Evolutionary conservation across 2,888 invertebrate genomes (phyloP).

Genomic region (Silvanus unidentatus): DNA sequence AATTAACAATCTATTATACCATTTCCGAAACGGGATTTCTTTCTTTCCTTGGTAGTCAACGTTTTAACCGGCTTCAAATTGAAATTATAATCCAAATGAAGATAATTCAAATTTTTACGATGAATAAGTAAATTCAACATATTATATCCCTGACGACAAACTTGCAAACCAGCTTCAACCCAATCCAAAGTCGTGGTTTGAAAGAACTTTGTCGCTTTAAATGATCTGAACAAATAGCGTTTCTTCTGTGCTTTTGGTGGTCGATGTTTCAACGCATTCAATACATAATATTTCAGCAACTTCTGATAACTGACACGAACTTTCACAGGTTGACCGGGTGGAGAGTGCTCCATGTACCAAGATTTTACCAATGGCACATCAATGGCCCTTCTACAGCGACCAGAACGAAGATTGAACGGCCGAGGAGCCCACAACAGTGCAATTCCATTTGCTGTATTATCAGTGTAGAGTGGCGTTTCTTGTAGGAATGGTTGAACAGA

Average conservation of each 20-base stretch:
- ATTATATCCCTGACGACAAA: conserved; percentile 98
- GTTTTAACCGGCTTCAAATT: conserved; percentile 99
- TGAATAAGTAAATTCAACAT: conserved; percentile 99
- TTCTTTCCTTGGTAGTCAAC: conserved; percentile 97
- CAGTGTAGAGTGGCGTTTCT: conserved; percentile 93
- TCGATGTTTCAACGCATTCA: conserved; percentile 95
- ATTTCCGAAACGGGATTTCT: conserved; percentile 95
- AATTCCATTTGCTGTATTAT: conserved; percentile 98
- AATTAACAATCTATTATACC: conserved; percentile 50
- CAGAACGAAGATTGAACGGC: conserved; percentile 94
- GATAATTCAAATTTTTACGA: conserved; percentile 97
- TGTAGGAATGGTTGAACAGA: conserved; percentile 88
- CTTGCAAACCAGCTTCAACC: conserved; percentile 98
- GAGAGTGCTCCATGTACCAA: conserved; percentile 94
- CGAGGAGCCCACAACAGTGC: conserved; percentile 95
- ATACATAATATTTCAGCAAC: conserved; percentile 93
- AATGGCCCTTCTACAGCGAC: conserved; percentile 86
- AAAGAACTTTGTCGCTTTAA: conserved; percentile 99
- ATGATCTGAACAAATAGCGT: conserved; percentile 94
- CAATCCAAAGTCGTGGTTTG: conserved; percentile 99
- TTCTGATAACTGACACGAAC: conserved; percentile 99
- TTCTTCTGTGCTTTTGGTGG: conserved; percentile 99
- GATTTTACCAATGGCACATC: conserved; percentile 96
- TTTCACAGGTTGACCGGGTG: conserved; percentile 96
- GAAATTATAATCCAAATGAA: conserved; percentile 99